Conservation (phyloP, 2,888 invertebrate species). For the Cosmia pyralina region DNA sequence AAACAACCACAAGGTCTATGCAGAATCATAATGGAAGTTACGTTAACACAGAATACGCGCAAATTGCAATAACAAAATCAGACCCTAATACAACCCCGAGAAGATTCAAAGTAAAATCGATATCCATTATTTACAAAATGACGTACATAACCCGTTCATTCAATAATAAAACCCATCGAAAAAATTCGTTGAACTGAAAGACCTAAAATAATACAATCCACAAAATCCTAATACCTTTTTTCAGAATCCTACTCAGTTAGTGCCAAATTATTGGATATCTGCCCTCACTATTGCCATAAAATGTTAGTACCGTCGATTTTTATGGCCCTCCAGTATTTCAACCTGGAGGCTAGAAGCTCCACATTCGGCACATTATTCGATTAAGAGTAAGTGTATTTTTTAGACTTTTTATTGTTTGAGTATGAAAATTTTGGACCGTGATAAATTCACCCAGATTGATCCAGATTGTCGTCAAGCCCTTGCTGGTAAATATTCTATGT, state of each 20-base stretch:
- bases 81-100: not conserved
- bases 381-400: conserved; percentile 35
- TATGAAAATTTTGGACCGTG: conserved; percentile 1
- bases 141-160: conserved; percentile 10
- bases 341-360: conserved; percentile 12
- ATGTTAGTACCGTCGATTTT: conserved; percentile 43
- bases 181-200: conserved; percentile 15
- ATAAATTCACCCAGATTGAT: conserved; percentile 20
- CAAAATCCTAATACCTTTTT: conserved; percentile 27
- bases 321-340: conserved; percentile 38
- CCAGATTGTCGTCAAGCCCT: not conserved
- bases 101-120: conserved; percentile 11
- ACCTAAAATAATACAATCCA: conserved; percentile 28
- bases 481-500: not conserved
- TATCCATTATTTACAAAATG: too few relatives aligned
- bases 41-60: not conserved
- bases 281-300: conserved; percentile 49
- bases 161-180: conserved; percentile 17
- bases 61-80: not conserved
- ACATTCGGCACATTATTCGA: conserved; percentile 43
- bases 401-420: not conserved
- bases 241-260: conserved; percentile 39
- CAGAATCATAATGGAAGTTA: not conserved
- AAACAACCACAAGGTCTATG: conserved; percentile 17
- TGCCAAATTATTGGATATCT: conserved; percentile 52